Evolutionary conservation across 1,140 invertebrate genomes (phyloP).

Genomic region (Bombus impatiens): DNA sequence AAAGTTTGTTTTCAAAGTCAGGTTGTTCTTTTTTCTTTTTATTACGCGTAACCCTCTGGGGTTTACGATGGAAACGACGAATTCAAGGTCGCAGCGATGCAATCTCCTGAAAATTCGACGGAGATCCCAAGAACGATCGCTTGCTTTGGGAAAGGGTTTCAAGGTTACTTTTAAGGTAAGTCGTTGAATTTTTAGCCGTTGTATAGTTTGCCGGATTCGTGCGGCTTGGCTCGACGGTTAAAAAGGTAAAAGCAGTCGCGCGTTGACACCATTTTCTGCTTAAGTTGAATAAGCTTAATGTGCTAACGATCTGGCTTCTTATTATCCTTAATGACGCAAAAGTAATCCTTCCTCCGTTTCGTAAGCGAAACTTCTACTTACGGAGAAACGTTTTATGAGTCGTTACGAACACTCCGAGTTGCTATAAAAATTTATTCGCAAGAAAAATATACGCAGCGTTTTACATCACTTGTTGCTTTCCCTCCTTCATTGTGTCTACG

Average conservation of each 20-base stretch:
- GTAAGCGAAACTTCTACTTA: neutral
- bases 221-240: neutral
- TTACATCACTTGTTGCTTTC: neutral
- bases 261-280: neutral
- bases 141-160: neutral
- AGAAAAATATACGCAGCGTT: neutral
- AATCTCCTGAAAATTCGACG: neutral
- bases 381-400: neutral
- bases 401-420: neutral
- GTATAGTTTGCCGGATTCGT: neutral
- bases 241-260: neutral
- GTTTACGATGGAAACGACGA: neutral
- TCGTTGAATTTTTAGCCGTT: neutral
- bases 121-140: neutral
- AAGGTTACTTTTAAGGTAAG: neutral
- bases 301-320: too few relatives aligned
- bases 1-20: constrained; percentile 2
- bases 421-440: neutral
- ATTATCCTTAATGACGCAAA: neutral
- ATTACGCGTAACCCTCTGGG: neutral
- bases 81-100: constrained; percentile 1
- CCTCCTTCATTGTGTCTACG: too few relatives aligned
- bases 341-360: neutral
- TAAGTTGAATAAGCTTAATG: neutral
- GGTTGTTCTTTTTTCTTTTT: neutral